Percentiles rank a stretch among this genome's conserved stretches.
phyloP scores from a whole-genome alignment of 2,797 vertebrate genomes.

The Vipera latastei region DNA sequence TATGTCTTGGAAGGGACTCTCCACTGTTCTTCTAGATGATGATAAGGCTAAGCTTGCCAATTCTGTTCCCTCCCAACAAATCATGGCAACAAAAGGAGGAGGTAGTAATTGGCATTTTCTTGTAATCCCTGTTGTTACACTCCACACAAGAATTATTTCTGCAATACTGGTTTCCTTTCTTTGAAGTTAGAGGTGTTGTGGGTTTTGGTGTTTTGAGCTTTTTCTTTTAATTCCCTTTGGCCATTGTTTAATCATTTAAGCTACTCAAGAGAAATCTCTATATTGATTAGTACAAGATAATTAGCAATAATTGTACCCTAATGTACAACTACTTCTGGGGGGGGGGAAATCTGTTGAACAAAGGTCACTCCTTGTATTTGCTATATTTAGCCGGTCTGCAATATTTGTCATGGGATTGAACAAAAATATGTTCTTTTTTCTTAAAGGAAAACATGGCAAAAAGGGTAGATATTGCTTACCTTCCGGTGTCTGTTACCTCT shows the following conservation, averaged over 20 bases:
- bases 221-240: neutral
- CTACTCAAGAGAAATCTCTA: neutral
- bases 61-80: neutral
- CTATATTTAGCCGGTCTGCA: neutral
- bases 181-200: neutral
- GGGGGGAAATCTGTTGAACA: neutral
- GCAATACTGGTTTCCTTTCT: neutral
- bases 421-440: neutral
- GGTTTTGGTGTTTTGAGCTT: neutral
- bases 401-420: neutral
- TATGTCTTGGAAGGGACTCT: no score
- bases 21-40: neutral
- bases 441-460: constrained; percentile 4
- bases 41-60: neutral
- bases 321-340: constrained; percentile 4
- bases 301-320: constrained; percentile 6
- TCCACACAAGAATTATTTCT: neutral
- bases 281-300: constrained; percentile 20
- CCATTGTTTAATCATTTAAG: neutral
- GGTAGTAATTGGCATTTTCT: neutral
- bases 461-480: neutral
- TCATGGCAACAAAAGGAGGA: neutral
- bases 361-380: neutral
- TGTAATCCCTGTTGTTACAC: neutral
- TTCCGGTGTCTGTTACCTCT: neutral